Percentiles rank a stretch among this genome's conserved stretches.
Evolutionary conservation across 2,888 invertebrate genomes (phyloP).

Genomic region (Tenthredo scrophulariae): DNA sequence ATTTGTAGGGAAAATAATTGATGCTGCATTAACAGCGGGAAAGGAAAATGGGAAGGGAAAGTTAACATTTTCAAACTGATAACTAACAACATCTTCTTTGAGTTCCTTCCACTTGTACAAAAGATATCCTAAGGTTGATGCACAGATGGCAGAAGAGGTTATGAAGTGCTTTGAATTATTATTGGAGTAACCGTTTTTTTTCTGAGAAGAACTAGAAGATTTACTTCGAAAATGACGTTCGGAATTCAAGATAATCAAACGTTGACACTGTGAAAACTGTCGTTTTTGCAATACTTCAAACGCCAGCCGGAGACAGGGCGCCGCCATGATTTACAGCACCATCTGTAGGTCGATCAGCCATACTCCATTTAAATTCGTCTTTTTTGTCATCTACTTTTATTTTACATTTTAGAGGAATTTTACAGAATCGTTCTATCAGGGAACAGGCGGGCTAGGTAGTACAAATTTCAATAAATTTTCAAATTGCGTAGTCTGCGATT

Average conservation of each 20-base stretch:
- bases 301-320: constrained; percentile 61
- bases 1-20: constrained; percentile 57
- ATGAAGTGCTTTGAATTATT: constrained; percentile 54
- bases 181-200: neutral
- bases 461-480: neutral
- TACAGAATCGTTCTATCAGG: neutral
- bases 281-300: constrained; percentile 60
- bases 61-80: constrained; percentile 31
- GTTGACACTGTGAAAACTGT: constrained; percentile 57
- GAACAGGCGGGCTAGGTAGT: neutral
- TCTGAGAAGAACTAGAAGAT: neutral
- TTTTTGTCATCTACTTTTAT: neutral
- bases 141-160: constrained; percentile 65
- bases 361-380: constrained; percentile 14
- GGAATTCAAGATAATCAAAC: constrained; percentile 53
- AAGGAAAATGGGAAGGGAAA: constrained; percentile 60
- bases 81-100: constrained; percentile 56
- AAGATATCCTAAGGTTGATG: constrained; percentile 65
- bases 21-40: constrained; percentile 64
- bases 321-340: constrained; percentile 67
- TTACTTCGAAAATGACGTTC: constrained; percentile 53
- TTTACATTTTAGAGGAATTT: neutral
- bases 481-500: constrained; percentile 9
- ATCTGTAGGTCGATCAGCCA: constrained; percentile 21
- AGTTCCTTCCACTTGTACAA: constrained; percentile 64